Percentiles rank a stretch among this genome's conserved stretches.
Conservation (phyloP, 2,113 vertebrate genomes). For the Dipodomys ordii region DNA sequence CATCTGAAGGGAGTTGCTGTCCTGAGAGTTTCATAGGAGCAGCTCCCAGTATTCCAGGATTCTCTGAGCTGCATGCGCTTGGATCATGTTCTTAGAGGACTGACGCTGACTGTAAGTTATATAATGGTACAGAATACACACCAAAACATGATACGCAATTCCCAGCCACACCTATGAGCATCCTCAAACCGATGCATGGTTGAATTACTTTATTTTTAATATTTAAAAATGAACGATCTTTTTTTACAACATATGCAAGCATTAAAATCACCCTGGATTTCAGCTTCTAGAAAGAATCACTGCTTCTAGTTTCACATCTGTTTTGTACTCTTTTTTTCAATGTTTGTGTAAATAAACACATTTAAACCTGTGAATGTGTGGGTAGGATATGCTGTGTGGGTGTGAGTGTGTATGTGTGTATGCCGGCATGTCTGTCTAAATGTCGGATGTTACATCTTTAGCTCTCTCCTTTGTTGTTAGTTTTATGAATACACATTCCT, state of each 20-base stretch:
- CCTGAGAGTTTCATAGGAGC: background rate
- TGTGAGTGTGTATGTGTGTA: background rate
- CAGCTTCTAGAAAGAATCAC: background rate
- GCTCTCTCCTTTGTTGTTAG: background rate
- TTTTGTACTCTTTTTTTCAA: background rate
- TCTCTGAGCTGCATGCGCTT: background rate
- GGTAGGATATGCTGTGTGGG: too few relatives aligned
- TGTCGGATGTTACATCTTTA: background rate
- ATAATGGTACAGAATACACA: slow-evolving; percentile 6
- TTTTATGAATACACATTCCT: slow-evolving; percentile 34
- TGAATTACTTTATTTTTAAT: slow-evolving; percentile 30
- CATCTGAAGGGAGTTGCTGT: background rate
- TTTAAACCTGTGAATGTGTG: background rate
- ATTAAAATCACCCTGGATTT: slow-evolving; percentile 52
- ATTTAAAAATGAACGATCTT: slow-evolving; percentile 8
- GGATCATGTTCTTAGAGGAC: slow-evolving; percentile 14
- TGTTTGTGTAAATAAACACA: background rate
- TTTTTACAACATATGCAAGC: background rate
- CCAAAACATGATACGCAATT: background rate
- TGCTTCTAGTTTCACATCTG: background rate
- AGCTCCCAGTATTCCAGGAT: background rate
- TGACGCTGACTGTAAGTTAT: slow-evolving; percentile 25
- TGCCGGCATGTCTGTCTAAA: too few relatives aligned
- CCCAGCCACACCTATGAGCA: background rate
- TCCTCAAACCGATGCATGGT: background rate